Conservation (phyloP, 2,888 invertebrate genomes). For the Stenurella melanura region DNA sequence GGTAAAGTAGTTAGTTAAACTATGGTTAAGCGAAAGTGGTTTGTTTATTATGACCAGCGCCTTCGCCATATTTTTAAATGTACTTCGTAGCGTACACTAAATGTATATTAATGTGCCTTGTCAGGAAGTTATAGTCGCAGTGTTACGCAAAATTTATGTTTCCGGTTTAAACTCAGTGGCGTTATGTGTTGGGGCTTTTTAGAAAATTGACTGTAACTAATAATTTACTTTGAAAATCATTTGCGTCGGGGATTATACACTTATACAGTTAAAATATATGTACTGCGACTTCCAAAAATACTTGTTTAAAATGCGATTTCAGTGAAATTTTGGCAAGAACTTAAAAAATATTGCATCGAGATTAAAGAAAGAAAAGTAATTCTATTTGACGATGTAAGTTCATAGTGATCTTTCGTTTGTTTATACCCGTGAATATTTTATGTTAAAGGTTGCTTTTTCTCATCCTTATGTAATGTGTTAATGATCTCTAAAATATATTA, state of each 20-base stretch:
- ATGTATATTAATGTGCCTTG: constrained; percentile 8
- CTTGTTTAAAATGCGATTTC: too few relatives aligned
- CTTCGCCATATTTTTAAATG: constrained; percentile 14
- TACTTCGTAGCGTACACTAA: background rate
- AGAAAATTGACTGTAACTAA: background rate
- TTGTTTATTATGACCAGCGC: background rate
- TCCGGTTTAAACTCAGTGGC: constrained; percentile 6
- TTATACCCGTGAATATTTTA: too few relatives aligned
- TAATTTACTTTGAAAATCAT: background rate
- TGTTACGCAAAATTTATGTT: constrained; percentile 8
- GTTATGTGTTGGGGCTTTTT: background rate
- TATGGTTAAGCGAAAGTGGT: background rate
- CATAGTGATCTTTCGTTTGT: too few relatives aligned
- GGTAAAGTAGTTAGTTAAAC: too few relatives aligned
- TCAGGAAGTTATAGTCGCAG: constrained; percentile 9
- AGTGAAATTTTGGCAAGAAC: too few relatives aligned
- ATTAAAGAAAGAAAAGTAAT: too few relatives aligned
- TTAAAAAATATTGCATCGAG: too few relatives aligned
- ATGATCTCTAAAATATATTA: too few relatives aligned
- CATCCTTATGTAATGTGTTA: too few relatives aligned
- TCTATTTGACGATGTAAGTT: too few relatives aligned
- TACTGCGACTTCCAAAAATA: background rate
- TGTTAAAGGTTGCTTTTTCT: too few relatives aligned
- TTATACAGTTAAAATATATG: background rate
- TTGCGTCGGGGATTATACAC: background rate